Base-by-base conservation (phyloP, 2,113 vertebrate genomes). In the Dermatemys mawii region DNA sequence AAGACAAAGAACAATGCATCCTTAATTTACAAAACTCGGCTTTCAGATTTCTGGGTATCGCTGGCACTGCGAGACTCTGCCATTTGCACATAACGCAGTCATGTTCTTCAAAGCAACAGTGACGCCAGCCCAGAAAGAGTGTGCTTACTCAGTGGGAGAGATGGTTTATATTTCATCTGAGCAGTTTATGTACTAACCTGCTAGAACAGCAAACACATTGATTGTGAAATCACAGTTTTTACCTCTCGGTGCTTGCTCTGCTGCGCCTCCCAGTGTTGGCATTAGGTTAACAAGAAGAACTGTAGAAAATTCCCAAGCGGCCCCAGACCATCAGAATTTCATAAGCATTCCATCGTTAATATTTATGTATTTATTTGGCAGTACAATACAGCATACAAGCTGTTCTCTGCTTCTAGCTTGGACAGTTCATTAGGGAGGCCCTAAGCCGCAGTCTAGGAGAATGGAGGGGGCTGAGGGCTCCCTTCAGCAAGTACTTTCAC, bases 1-100 rank as follows among this genome's bases (percentile, higher is more conserved):
- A 48, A 96, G 67, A 97, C 83, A 86, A 97, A 96, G 91, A 89
- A 95, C 89, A 93, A 89, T 5, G 17, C 86, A 38, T 26, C 93
- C 60, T 81, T 3, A 32, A 57, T 78, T 41, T 53, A 55, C 89
- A 32, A 49, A 84, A 22, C 75, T 44, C 83, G 1, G 51, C 89
- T 78, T 46, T 48, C 6, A 46, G 4, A 57, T 81, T 51, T 80
- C 91, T 54, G 89, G 10, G 2, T 75, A 81, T 55, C 87, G 49
- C 78, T 13, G 82, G 90, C 90, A 46, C 19, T 3, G 21, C 10
- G 57, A 75, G 73, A 38, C 67, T 67, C 35, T 35, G 93, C 90
- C 35, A 5, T 88, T 75, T 67, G 92, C 92, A 87, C 84, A 8
- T 41, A 5, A 53, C 16, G 75, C 76, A 53, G 63, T 60, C 46